phyloP scores from a whole-genome alignment of 2,888 invertebrate genomes.

The Lamellibrachia columna region DNA sequence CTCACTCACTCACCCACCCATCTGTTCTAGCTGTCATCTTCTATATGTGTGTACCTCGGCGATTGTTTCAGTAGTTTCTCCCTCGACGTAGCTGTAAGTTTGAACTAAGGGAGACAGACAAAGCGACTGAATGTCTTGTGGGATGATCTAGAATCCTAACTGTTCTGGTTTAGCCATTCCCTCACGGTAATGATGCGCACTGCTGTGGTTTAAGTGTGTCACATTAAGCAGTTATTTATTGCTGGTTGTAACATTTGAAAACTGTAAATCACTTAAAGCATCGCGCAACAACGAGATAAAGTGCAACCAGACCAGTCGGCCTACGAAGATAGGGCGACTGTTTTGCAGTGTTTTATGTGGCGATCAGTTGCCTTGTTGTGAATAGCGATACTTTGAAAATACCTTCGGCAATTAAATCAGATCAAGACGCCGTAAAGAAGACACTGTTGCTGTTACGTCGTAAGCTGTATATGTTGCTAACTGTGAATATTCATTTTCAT shows the following conservation, averaged over 20 bases:
- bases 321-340: neutral
- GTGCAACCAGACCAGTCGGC: neutral
- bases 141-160: too few relatives aligned
- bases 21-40: too few relatives aligned
- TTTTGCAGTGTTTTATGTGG: neutral
- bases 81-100: too few relatives aligned
- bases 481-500: neutral
- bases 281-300: neutral
- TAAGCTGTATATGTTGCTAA: neutral
- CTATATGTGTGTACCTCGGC: too few relatives aligned
- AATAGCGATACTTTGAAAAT: neutral
- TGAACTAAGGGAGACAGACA: too few relatives aligned
- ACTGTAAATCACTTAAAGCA: neutral
- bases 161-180: too few relatives aligned
- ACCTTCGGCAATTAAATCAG: neutral
- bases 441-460: neutral
- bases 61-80: too few relatives aligned
- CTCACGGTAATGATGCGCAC: too few relatives aligned
- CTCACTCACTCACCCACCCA: slow-evolving; percentile 25
- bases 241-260: neutral
- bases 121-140: too few relatives aligned
- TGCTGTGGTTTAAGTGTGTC: too few relatives aligned
- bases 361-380: neutral
- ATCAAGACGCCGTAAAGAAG: neutral
- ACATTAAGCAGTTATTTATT: neutral